Conservation (phyloP, 2,797 vertebrate species). For the Schizopygopsis malacanthus region DNA sequence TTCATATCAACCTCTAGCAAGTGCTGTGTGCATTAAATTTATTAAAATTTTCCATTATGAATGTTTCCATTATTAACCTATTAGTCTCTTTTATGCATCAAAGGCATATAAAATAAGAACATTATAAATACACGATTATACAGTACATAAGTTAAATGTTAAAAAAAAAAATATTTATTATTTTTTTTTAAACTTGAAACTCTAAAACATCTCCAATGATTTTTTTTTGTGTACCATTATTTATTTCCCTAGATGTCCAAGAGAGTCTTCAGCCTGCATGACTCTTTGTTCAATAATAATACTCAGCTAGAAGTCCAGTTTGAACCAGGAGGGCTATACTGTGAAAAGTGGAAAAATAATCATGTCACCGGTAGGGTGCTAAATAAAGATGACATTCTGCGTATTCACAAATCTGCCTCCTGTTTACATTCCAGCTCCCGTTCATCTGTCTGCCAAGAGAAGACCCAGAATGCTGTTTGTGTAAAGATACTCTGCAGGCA, state of each 20-base stretch:
- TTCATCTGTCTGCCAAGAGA: conserved; percentile 27
- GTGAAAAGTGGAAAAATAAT: conserved; percentile 33
- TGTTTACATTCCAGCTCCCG: conserved; percentile 45
- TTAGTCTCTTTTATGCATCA: neutral
- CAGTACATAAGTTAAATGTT: neutral
- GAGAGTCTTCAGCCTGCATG: conserved; percentile 6
- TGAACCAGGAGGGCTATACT: conserved; percentile 34
- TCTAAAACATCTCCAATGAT: neutral
- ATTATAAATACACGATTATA: neutral
- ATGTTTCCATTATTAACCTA: neutral
- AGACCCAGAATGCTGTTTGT: conserved; percentile 21
- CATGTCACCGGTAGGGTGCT: conserved; percentile 18
- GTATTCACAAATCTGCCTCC: conserved; percentile 45
- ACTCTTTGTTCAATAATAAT: conserved; percentile 38
- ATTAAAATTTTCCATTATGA: neutral
- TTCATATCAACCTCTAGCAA: neutral
- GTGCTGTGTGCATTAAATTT: neutral
- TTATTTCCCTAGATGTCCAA: neutral
- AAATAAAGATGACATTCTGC: conserved; percentile 35
- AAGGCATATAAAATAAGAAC: neutral
- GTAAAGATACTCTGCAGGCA: conserved; percentile 24
- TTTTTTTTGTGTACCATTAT: neutral
- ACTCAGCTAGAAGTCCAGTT: conserved; percentile 30
- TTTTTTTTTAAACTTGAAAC: neutral
- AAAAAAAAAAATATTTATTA: no score